A percentile compares a stretch with the other conserved stretches of the same genome.
These are phyloP conservation scores for Cyclura pinguis DNA, from an alignment of 2,797 vertebrate genomes.

Conservation along the genomic window DNA sequence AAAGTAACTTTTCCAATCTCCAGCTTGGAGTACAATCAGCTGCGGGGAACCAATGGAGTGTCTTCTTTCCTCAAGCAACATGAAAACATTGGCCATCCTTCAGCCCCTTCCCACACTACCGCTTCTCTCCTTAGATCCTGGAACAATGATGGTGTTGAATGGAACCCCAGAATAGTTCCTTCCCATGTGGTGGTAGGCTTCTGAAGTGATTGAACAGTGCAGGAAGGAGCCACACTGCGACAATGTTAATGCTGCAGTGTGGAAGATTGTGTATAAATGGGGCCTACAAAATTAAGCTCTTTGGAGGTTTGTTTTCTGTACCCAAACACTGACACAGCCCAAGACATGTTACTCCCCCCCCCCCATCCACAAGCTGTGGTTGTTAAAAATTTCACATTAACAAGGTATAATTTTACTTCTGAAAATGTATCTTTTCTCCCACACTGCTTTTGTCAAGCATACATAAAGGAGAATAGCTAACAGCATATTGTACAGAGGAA, in stretches of 20 bases:
- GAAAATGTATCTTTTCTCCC: conserved; percentile 64
- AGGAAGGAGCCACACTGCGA: not conserved
- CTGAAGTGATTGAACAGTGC: not conserved
- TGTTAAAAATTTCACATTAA: conserved; percentile 24
- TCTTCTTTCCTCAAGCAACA: not conserved
- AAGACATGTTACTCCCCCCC: conserved; percentile 13
- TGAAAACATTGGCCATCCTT: not conserved
- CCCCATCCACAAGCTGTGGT: not conserved
- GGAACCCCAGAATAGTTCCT: too few species aligned
- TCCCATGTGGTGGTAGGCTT: not conserved
- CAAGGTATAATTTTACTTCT: conserved; percentile 13
- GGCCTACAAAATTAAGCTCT: accelerated
- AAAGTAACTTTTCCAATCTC: too few species aligned
- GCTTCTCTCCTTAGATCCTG: not conserved
- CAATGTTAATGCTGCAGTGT: not conserved
- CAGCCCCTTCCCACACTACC: not conserved
- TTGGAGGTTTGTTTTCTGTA: not conserved
- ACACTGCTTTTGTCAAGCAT: conserved; percentile 53
- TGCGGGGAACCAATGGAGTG: not conserved
- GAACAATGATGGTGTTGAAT: not conserved
- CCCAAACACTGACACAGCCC: not conserved
- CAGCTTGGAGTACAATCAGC: not conserved
- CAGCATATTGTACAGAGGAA: conserved; percentile 66
- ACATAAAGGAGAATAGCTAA: conserved; percentile 68
- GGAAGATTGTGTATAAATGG: not conserved